Percentiles rank a stretch among this genome's conserved stretches.
Evolutionary conservation across 2,888 invertebrate genomes (phyloP).

Genomic region (Mechanitis mazaeus): DNA sequence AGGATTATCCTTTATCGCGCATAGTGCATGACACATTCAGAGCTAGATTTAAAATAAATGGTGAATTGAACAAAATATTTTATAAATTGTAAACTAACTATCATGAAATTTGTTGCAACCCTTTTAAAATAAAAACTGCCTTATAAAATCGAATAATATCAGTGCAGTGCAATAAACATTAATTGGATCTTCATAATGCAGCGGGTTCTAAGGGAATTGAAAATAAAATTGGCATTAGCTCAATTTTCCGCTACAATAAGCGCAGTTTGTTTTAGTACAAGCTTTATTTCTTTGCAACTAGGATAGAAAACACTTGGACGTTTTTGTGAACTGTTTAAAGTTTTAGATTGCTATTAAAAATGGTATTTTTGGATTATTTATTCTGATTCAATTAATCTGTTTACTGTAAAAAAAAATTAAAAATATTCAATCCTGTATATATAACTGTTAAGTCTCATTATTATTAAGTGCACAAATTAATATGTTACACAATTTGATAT

Average conservation of each 20-base stretch:
- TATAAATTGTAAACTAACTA: conserved; percentile 27
- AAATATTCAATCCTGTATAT: no score
- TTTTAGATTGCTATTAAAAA: neutral
- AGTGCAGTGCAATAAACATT: conserved; percentile 22
- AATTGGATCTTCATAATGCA: conserved; percentile 24
- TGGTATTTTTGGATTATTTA: no score
- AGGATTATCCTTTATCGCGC: no score
- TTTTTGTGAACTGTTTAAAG: neutral
- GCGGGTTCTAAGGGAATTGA: conserved; percentile 44
- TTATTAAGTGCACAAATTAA: no score
- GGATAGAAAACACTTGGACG: conserved; percentile 6
- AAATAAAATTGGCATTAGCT: conserved; percentile 66
- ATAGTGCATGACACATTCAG: no score
- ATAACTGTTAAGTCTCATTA: no score
- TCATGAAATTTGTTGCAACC: no score
- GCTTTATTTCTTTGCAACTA: conserved; percentile 18
- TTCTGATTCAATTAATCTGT: no score
- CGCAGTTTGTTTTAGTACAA: conserved; percentile 46
- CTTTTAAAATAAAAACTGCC: no score
- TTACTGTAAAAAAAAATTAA: no score
- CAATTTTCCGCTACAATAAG: conserved; percentile 64
- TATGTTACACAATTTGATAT: no score
- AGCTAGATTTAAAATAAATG: no score
- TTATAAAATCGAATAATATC: conserved; percentile 5
- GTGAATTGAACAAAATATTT: conserved; percentile 27